Evolutionary conservation across 2,888 invertebrate species (phyloP).

Genomic region (Electrophaes corylata): DNA sequence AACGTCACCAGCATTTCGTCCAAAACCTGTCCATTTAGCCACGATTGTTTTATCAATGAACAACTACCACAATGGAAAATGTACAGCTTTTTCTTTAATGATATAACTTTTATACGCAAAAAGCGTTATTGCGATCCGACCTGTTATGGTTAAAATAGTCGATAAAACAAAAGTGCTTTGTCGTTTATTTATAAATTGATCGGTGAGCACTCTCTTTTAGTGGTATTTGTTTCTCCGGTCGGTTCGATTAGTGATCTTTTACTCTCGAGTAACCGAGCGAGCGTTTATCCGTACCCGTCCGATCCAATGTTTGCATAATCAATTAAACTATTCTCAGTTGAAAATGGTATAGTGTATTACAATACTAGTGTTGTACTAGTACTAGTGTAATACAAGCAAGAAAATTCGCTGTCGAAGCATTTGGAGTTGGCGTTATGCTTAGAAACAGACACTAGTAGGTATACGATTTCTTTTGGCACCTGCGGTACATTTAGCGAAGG

Average conservation of each 20-base stretch:
- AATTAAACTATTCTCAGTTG: conserved; percentile 51
- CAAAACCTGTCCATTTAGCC: conserved; percentile 24
- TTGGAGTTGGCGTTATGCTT: not conserved
- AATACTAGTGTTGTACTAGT: too few species aligned
- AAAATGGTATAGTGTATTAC: conserved; percentile 25
- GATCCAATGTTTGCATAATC: conserved; percentile 55
- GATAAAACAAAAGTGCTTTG: conserved; percentile 50
- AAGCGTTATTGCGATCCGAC: conserved; percentile 52
- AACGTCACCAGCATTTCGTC: conserved; percentile 53
- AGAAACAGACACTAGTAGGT: conserved; percentile 10
- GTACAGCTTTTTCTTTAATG: conserved; percentile 37
- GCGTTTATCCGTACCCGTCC: conserved; percentile 51
- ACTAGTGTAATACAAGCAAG: too few species aligned
- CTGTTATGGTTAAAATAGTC: conserved; percentile 58
- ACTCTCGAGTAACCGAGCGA: conserved; percentile 64
- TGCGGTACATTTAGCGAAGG: conserved; percentile 17
- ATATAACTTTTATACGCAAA: conserved; percentile 51
- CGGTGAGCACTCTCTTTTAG: conserved; percentile 60
- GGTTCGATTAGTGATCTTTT: conserved; percentile 64
- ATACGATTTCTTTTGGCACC: conserved; percentile 14
- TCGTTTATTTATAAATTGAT: conserved; percentile 55
- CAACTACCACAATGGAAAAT: conserved; percentile 54
- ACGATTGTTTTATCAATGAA: conserved; percentile 22
- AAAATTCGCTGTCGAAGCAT: too few species aligned
- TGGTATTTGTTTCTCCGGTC: conserved; percentile 53